Evolutionary conservation across 2,797 vertebrate species (phyloP).

Genomic region (Mormyrus proboscirostris): DNA sequence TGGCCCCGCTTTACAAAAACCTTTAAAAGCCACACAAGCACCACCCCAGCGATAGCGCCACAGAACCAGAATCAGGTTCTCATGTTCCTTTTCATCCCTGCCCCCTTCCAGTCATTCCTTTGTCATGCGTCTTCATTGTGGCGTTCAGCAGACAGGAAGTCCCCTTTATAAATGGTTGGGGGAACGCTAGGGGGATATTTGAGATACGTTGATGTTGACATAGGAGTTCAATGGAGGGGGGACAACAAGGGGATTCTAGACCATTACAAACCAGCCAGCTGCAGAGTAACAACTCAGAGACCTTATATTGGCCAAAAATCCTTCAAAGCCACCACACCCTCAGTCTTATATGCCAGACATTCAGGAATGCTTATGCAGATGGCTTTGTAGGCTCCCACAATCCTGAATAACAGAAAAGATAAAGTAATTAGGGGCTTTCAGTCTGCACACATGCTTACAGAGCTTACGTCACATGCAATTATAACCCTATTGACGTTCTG

Average conservation of each 20-base stretch:
- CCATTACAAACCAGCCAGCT: neutral
- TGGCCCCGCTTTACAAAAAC: neutral
- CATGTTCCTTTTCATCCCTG: neutral
- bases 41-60: neutral
- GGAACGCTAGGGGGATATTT: constrained; percentile 10
- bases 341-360: neutral
- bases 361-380: neutral
- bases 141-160: constrained; percentile 42
- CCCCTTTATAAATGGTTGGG: constrained; percentile 25
- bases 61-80: neutral
- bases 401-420: neutral
- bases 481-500: neutral
- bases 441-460: neutral
- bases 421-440: neutral
- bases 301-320: neutral
- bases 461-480: neutral
- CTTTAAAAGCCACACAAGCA: neutral
- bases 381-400: neutral
- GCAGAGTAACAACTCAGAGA: neutral
- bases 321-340: neutral
- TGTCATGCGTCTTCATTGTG: constrained; percentile 34
- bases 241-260: neutral
- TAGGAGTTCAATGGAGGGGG: neutral
- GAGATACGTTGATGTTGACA: neutral
- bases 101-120: neutral